phyloP scores from a whole-genome alignment of 2,888 invertebrate genomes.

The Sarcophaga variegata region DNA sequence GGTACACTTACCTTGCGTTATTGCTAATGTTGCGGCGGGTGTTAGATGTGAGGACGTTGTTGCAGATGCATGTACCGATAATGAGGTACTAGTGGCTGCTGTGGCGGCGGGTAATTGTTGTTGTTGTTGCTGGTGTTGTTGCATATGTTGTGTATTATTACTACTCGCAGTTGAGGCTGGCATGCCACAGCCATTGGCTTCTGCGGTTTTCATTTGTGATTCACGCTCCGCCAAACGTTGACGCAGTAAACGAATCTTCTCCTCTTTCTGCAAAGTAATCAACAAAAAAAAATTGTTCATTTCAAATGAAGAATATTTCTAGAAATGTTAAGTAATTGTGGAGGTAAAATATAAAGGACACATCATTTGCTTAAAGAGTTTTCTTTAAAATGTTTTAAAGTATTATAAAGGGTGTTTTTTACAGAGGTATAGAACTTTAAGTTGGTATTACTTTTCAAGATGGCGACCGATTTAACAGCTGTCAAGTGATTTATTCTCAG shows the following conservation, averaged over 20 bases:
- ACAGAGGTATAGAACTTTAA: no score
- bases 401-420: no score
- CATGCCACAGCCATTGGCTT: slow-evolving; percentile 74
- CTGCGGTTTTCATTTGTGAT: slow-evolving; percentile 83
- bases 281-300: slow-evolving; percentile 2
- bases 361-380: no score
- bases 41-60: slow-evolving; percentile 77
- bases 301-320: neutral
- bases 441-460: no score
- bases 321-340: no score
- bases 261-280: slow-evolving; percentile 88
- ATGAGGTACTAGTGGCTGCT: slow-evolving; percentile 67
- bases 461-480: no score
- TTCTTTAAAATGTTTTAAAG: no score
- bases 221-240: slow-evolving; percentile 91
- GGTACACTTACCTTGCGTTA: slow-evolving; percentile 83
- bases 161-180: slow-evolving; percentile 39
- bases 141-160: slow-evolving; percentile 50
- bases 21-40: slow-evolving; percentile 89
- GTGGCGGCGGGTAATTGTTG: slow-evolving; percentile 62
- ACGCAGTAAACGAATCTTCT: slow-evolving; percentile 91
- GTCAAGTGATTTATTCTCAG: no score
- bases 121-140: slow-evolving; percentile 27
- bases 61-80: slow-evolving; percentile 64
- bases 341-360: no score